Base-by-base conservation (phyloP, 2,888 invertebrate genomes). In the Drosophila yooni region DNA sequence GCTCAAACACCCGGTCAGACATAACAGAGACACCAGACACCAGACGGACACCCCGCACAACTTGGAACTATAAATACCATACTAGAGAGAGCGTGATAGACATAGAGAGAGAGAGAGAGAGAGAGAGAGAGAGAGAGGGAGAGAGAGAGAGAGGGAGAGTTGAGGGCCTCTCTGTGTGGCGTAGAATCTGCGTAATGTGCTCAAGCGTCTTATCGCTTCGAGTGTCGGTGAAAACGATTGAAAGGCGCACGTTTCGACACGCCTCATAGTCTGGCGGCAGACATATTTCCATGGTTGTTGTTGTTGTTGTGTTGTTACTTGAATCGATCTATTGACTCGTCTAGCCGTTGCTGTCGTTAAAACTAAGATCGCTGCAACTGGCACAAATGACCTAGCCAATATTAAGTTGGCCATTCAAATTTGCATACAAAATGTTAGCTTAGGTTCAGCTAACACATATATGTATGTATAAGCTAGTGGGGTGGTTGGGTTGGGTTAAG, bases 1-100 rank as follows among this genome's bases (percentile, higher is more conserved):
- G 25, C 46, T 46, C 46, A 25, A 46, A 46, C 46, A 46, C 46
- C 46, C 46, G 46, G 46, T 46, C 46, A 46, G 46, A 46, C 46
- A 46, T 1, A 46, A 46, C 25, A 25, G 15, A 8, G 46, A 15
- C 46, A 21, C 21, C 21, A 46, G 25, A 46, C 21, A 21, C 7
- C 43, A 46, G 43, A 21, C 43, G 21, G 43, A 46, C 46, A 46
- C 2, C 11, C 4, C 21, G 21, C 43, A 43, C 43, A 8, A 46
- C 46, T 46, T 15, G 46, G 2, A 46, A 11, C 46, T 46, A 46
- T 46, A 46, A 46, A 46, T 46, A 46, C 13, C 46, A 7, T 3
- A 46, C 6, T 1, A 21, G 3, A 13, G 6, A 43, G 43, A 21
- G 13, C 15, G 7, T 13, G 7, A 21, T 15, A 40, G 1, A 18